Percentiles rank a stretch among this genome's conserved stretches.
Evolutionary conservation across 64 coral and sea anemone genomes (phyloP).

Genomic region (Stichodactyla mertensii): DNA sequence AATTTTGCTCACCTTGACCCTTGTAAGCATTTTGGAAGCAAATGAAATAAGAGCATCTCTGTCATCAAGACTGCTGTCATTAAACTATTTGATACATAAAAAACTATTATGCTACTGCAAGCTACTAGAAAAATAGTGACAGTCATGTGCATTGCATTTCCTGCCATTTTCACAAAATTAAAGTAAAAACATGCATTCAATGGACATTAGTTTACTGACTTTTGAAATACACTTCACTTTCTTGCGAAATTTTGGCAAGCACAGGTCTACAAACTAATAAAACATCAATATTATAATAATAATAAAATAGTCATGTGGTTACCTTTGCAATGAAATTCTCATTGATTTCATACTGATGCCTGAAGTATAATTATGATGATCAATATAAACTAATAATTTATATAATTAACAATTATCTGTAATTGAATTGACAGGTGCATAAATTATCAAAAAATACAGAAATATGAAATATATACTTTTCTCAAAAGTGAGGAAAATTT

Average conservation of each 20-base stretch:
- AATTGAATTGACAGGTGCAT: too few species aligned
- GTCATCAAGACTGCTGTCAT: constrained; percentile 85
- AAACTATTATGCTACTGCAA: background rate
- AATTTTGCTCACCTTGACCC: constrained; percentile 47
- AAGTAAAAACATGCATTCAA: too few species aligned
- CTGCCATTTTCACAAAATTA: too few species aligned
- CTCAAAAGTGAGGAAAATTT: too few species aligned
- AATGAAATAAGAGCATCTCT: constrained; percentile 44
- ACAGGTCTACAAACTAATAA: too few species aligned
- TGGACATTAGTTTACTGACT: too few species aligned
- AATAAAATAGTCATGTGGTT: background rate
- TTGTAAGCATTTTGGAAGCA: constrained; percentile 74
- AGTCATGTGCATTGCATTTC: background rate
- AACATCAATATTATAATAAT: too few species aligned
- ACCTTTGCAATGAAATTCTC: constrained; percentile 89
- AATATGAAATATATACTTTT: too few species aligned
- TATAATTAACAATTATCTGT: too few species aligned
- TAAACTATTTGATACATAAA: constrained; percentile 43
- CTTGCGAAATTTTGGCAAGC: too few species aligned
- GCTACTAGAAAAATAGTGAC: background rate
- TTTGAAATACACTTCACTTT: too few species aligned
- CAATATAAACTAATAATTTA: background rate
- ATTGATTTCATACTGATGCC: constrained; percentile 65
- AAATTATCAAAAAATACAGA: too few species aligned
- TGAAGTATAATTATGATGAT: background rate